Evolutionary conservation across 1,140 invertebrate genomes (phyloP), one percentile per base, ranked within the genome.

Genomic region (Penaeus indicus): DNA sequence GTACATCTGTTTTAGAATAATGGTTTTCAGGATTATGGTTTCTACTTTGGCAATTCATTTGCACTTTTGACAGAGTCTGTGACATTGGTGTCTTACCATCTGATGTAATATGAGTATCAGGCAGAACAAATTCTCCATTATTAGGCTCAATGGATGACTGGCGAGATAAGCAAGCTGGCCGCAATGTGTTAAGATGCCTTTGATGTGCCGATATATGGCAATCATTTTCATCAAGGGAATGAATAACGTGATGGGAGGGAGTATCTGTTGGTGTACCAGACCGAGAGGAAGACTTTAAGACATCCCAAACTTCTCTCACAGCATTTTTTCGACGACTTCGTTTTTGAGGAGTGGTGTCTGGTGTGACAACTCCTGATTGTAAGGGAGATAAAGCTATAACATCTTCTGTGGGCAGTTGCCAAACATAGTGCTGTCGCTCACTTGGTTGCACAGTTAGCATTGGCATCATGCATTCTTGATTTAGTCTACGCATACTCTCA

Each of bases 401-500:
- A 63, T 88, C 86, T 83, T 88, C 80, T 42, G 80, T 84, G 5
- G 86, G 86, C 13, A 88, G 54, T 42, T 88, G 86, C 86, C 86
- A 88, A 47, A 88, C 86, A 63, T 84, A 78, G 63, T 88, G 86
- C 63, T 88, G 86, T 63, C 86, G 75, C 54, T 83, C 86, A 60
- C 62, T 83, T 42, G 61, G n/a, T 16, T 32, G 80, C 19, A 25
- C 86, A 88, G 83, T 80, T 81, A 84, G 21, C 21, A 67, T n/a
- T 78, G 86, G 72, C 38, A 77, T 78, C 86, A 88, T 88, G 86
- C 86, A 77, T 61, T 88, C 81, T 25, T 78, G 83, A 77, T 85
- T 82, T 80, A 89, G 83, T 54, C 75, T 77, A 90, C 82, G 67
- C 64, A 84, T 61, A 87, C 90, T 85, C 47, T 88, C 81, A 75